These are phyloP conservation scores for Heterochromis multidens DNA, from an alignment of 2,113 vertebrate species.

Conservation along the genomic window DNA sequence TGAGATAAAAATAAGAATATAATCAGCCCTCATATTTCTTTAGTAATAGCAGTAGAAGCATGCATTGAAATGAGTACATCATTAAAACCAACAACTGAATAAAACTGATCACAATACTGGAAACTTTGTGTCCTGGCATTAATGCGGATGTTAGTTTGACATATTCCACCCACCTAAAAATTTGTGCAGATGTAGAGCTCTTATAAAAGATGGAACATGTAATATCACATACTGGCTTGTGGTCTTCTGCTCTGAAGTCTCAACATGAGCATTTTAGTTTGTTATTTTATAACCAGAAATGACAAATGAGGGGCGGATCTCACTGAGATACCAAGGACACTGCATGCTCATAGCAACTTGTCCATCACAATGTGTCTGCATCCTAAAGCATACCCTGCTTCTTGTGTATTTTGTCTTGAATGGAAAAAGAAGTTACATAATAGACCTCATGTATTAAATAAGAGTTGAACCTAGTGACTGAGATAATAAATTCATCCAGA, in stretches of 20 bases:
- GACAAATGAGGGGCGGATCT: neutral
- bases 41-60: neutral
- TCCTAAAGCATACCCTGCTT: neutral
- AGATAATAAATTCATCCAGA: neutral
- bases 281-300: neutral
- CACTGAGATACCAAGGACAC: neutral
- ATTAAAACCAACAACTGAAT: neutral
- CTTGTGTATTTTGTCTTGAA: neutral
- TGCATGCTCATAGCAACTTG: neutral
- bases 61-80: neutral
- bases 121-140: neutral
- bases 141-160: neutral
- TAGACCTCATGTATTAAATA: neutral
- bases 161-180: neutral
- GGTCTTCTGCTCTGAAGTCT: neutral
- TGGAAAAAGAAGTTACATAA: neutral
- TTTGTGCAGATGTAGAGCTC: neutral
- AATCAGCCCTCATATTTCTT: neutral
- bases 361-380: neutral
- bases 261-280: neutral
- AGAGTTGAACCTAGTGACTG: neutral
- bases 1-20: neutral
- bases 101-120: neutral
- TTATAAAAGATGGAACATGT: neutral
- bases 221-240: neutral